Conservation (phyloP, 2,797 vertebrate genomes). For the Sphenodon punctatus region DNA sequence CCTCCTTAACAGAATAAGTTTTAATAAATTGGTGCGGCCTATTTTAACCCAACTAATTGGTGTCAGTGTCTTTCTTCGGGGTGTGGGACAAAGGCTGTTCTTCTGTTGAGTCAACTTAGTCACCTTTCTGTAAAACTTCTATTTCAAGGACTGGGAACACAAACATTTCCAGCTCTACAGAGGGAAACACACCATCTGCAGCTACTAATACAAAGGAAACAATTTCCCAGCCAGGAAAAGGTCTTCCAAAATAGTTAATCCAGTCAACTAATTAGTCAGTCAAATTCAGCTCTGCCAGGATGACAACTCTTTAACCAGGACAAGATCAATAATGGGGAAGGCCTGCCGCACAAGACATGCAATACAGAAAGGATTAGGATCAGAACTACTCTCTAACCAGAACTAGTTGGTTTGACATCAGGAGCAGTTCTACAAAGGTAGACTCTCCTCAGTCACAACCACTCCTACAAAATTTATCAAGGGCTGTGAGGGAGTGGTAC, state of each 20-base stretch:
- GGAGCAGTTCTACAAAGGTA: background rate
- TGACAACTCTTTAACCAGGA: background rate
- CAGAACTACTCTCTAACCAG: background rate
- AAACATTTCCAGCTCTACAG: background rate
- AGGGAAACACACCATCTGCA: background rate
- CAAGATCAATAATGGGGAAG: background rate
- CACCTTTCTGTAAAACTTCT: background rate
- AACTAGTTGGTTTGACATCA: background rate
- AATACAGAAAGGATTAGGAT: too few species aligned
- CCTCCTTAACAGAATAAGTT: background rate
- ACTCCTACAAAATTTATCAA: background rate
- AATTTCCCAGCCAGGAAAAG: background rate
- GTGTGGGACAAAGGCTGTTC: accelerated
- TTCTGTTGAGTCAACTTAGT: background rate
- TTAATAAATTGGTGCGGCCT: too few species aligned
- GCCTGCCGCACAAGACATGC: too few species aligned
- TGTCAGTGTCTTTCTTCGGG: too few species aligned
- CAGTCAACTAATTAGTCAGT: too few species aligned
- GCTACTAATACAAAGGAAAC: background rate
- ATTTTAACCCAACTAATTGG: too few species aligned
- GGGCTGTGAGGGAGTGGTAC: background rate
- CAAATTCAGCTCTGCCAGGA: background rate
- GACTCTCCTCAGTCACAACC: background rate
- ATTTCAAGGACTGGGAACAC: background rate
- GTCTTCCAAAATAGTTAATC: background rate